phyloP scores from a whole-genome alignment of 92 coral and sea anemone genomes.

The Muricea muricata region DNA sequence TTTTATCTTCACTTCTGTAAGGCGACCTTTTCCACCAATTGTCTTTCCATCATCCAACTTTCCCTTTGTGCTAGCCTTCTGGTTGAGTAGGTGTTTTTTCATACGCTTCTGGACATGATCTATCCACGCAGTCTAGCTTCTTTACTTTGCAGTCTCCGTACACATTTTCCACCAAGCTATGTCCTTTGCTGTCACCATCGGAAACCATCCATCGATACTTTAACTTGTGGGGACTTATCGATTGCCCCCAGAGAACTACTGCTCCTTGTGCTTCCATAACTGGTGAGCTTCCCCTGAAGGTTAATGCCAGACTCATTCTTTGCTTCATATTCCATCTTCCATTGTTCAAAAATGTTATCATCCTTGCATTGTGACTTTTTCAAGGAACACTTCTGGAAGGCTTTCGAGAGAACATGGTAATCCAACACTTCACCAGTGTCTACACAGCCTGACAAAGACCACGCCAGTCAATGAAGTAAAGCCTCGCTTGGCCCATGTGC shows the following conservation, averaged over 20 bases:
- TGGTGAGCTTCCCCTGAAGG: no score
- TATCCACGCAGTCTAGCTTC: constrained; percentile 64
- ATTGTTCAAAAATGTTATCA: no score
- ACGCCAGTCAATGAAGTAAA: no score
- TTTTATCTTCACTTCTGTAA: constrained; percentile 51
- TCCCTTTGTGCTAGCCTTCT: constrained; percentile 34
- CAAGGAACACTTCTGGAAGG: no score
- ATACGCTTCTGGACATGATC: constrained; percentile 9
- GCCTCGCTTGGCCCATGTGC: no score
- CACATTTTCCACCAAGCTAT: constrained; percentile 32
- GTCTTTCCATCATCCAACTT: constrained; percentile 60
- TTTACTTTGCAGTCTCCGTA: constrained; percentile 52
- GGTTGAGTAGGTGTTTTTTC: constrained; percentile 48
- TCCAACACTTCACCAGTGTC: no score
- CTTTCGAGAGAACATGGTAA: no score
- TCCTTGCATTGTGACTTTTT: no score
- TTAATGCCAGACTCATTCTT: constrained; percentile 29
- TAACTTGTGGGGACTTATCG: constrained; percentile 42
- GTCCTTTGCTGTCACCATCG: no score
- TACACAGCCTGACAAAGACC: no score
- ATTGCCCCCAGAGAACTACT: constrained; percentile 53
- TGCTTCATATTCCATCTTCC: neutral
- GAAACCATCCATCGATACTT: no score
- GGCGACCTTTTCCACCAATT: constrained; percentile 61
- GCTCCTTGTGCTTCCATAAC: constrained; percentile 24